Evolutionary conservation across 2,888 invertebrate genomes (phyloP), one percentile per base, ranked within the genome.

Genomic region (Blastobasis lacticolella): DNA sequence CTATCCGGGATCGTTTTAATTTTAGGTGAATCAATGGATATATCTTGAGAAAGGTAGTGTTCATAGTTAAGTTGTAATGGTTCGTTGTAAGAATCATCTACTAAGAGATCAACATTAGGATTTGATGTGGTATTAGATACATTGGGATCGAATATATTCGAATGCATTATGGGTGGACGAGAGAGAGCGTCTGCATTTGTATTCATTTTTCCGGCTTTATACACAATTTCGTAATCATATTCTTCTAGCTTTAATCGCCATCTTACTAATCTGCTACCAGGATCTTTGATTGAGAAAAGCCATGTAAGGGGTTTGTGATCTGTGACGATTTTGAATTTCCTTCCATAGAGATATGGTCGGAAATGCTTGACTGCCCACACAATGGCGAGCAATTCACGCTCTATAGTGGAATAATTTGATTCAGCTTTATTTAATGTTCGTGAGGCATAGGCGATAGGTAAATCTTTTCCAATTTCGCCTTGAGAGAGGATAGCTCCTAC

Each of bases 171-270:
- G 10, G 59, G 58, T 10, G 51, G 58, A 38, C 67, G 55, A 7
- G 63, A 65, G 6, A 65, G 54, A 38, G 66, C 66, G 45, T 67
- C 64, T 4, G 64, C 65, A 43, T 66, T 66, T 8, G 61, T 61
- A 48, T 66, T 67, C 40, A 42, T 51, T 56, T 61, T 64, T 6
- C 64, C 66, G 5, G 58, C 58, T 59, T 69, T 70, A 45, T 69
- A 68, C 3, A 65, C 51, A 6, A 69, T 60, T 56, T 62, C 56
- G 49, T 63, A 63, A n/a, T 64, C 60, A 10, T 48, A 62, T 52
- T 63, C 64, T 46, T 63, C 59, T 37, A 64, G 38, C 55, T 64
- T 61, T 0, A 65, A 53, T 45, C 59, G 48, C 61, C 62, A 61
- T 7, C 65, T 49, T 36, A 60, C 57, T 6, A 66, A 51, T n/a